Percentiles rank a stretch among this genome's conserved stretches.
These are phyloP conservation scores for Bombus difficillimus DNA, from an alignment of 1,140 invertebrate genomes.

Conservation along the genomic window DNA sequence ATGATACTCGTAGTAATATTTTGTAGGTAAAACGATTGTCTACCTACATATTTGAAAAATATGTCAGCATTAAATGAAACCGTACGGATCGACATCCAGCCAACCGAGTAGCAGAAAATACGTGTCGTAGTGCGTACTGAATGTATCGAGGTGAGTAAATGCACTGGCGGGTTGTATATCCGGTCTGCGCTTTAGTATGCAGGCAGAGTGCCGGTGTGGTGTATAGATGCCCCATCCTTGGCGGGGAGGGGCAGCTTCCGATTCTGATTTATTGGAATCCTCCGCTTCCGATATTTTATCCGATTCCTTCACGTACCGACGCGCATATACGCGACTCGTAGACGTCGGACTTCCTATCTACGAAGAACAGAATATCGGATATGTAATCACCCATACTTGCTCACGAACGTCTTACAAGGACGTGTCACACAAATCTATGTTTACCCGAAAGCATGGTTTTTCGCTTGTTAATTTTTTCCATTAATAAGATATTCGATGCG, in stretches of 20 bases:
- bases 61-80: slow-evolving; percentile 49
- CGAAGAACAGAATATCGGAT: slow-evolving; percentile 42
- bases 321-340: slow-evolving; percentile 47
- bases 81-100: slow-evolving; percentile 33
- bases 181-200: slow-evolving; percentile 81
- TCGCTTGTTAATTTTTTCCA: no score
- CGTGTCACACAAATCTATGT: slow-evolving; percentile 24
- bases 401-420: slow-evolving; percentile 36
- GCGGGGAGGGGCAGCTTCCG: slow-evolving; percentile 76
- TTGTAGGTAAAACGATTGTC: no score
- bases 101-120: slow-evolving; percentile 47
- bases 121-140: slow-evolving; percentile 52
- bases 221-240: slow-evolving; percentile 71
- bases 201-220: slow-evolving; percentile 74
- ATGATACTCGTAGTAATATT: no score
- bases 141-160: slow-evolving; percentile 75
- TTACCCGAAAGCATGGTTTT: no score
- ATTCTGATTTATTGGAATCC: slow-evolving; percentile 81
- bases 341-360: slow-evolving; percentile 49
- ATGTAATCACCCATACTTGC: slow-evolving; percentile 33
- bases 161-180: slow-evolving; percentile 78
- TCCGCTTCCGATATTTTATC: slow-evolving; percentile 76
- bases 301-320: slow-evolving; percentile 67
- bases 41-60: slow-evolving; percentile 41
- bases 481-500: no score